A percentile compares a stretch with the other conserved stretches of the same genome.
These are phyloP conservation scores for Caiman crocodilus DNA, from an alignment of 2,797 vertebrate species.

Conservation along the genomic window DNA sequence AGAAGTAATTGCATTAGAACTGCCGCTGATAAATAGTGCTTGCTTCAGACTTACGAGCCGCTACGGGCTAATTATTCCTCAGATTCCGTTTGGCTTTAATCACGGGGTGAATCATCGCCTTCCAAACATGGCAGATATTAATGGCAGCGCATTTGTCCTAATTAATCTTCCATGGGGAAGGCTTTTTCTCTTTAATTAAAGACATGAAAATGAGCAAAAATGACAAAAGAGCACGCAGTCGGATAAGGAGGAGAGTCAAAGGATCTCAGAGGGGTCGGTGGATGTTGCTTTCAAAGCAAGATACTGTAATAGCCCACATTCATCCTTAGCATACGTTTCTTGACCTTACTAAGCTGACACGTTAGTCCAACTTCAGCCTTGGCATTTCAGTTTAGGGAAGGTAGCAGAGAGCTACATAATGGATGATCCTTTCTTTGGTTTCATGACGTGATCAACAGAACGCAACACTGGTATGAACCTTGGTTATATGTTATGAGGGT, in stretches of 20 bases:
- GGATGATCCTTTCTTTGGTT: background rate
- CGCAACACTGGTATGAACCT: background rate
- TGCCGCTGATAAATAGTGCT: slow-evolving; percentile 79
- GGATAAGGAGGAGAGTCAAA: slow-evolving; percentile 37
- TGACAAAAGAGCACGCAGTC: slow-evolving; percentile 41
- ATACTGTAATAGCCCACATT: slow-evolving; percentile 9
- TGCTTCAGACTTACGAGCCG: slow-evolving; percentile 80
- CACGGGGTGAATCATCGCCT: slow-evolving; percentile 87
- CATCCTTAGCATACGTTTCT: slow-evolving; percentile 61
- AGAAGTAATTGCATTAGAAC: slow-evolving; percentile 80
- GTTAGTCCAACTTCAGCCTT: slow-evolving; percentile 41
- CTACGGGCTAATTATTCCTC: slow-evolving; percentile 87
- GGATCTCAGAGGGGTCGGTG: background rate
- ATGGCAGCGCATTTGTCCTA: slow-evolving; percentile 76
- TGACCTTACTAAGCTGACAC: slow-evolving; percentile 40
- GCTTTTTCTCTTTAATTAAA: slow-evolving; percentile 77
- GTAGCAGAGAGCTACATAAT: slow-evolving; percentile 5
- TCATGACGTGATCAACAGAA: background rate
- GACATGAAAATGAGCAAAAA: slow-evolving; percentile 68
- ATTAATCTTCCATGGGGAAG: slow-evolving; percentile 75
- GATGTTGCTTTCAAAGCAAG: slow-evolving; percentile 36
- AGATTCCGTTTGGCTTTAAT: slow-evolving; percentile 84
- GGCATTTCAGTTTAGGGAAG: slow-evolving; percentile 1
- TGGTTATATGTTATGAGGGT: background rate
- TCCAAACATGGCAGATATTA: slow-evolving; percentile 83